Evolutionary conservation across 2,888 invertebrate species (phyloP).

Genomic region (Lasioglossum leucozonium): DNA sequence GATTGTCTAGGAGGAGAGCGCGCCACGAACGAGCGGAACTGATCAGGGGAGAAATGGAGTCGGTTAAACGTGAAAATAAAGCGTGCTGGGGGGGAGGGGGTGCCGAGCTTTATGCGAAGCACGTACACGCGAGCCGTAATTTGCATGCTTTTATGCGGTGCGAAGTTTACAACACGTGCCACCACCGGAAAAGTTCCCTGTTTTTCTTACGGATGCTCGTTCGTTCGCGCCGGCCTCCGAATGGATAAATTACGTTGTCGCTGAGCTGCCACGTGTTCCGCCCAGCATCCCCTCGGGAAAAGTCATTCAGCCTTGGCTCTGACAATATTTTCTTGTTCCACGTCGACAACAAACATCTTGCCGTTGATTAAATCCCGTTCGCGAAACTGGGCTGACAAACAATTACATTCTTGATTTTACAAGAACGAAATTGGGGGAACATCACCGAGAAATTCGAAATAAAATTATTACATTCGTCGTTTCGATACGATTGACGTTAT

Average conservation of each 20-base stretch:
- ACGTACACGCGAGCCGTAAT: slow-evolving; percentile 59
- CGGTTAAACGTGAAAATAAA: slow-evolving; percentile 58
- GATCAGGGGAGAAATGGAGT: slow-evolving; percentile 53
- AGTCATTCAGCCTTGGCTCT: not conserved
- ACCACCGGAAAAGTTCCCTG: slow-evolving; percentile 45
- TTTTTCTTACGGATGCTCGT: slow-evolving; percentile 45
- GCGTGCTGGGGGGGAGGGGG: slow-evolving; percentile 32
- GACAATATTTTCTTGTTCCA: not conserved
- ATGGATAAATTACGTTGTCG: slow-evolving; percentile 49
- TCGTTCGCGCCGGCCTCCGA: slow-evolving; percentile 30
- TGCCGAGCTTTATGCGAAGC: slow-evolving; percentile 41
- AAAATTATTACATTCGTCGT: too few relatives aligned
- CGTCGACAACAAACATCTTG: too few relatives aligned
- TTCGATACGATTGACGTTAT: too few relatives aligned
- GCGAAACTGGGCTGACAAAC: not conserved
- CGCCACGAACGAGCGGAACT: not conserved
- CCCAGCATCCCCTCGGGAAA: slow-evolving; percentile 5
- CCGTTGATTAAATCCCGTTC: not conserved
- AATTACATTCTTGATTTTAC: not conserved
- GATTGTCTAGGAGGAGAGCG: not conserved
- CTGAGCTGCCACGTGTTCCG: slow-evolving; percentile 3
- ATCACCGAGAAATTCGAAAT: too few relatives aligned
- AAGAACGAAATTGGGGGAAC: too few relatives aligned
- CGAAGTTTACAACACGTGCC: slow-evolving; percentile 63
- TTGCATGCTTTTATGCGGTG: slow-evolving; percentile 67